phyloP scores from a whole-genome alignment of 2,888 invertebrate species.

The Epistrophe eligans region DNA sequence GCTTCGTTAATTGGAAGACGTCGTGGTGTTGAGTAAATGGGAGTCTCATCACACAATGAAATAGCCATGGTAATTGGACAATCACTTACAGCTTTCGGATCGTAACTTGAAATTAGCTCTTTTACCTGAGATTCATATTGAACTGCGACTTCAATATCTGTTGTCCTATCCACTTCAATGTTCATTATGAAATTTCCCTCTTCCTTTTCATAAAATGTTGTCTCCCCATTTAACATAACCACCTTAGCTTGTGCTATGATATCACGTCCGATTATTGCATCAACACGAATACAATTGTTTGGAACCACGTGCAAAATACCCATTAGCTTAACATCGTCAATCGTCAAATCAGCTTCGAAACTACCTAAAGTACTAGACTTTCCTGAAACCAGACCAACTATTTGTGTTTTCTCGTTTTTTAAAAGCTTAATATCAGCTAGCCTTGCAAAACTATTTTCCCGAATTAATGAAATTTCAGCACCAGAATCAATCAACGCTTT shows the following conservation, averaged over 20 bases:
- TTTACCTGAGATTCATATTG: constrained; percentile 9
- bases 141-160: constrained; percentile 1
- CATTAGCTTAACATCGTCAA: neutral
- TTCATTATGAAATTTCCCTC: neutral
- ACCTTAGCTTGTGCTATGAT: neutral
- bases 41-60: too few relatives aligned
- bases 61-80: too few relatives aligned
- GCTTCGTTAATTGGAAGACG: too few relatives aligned
- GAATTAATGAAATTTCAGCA: constrained; percentile 23
- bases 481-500: neutral
- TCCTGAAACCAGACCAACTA: constrained; percentile 7
- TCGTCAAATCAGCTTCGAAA: too few relatives aligned
- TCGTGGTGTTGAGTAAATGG: too few relatives aligned
- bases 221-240: neutral
- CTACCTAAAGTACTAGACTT: too few relatives aligned
- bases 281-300: neutral
- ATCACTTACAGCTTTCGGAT: neutral
- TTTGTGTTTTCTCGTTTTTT: neutral
- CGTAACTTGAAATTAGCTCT: neutral
- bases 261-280: too few relatives aligned
- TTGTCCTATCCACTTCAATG: neutral
- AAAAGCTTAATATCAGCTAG: neutral
- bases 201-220: neutral
- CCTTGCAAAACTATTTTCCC: neutral
- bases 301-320: neutral